A percentile compares a stretch with the other conserved stretches of the same genome.
phyloP scores from a whole-genome alignment of 2,113 vertebrate species.

The Pseudorasbora parva region DNA sequence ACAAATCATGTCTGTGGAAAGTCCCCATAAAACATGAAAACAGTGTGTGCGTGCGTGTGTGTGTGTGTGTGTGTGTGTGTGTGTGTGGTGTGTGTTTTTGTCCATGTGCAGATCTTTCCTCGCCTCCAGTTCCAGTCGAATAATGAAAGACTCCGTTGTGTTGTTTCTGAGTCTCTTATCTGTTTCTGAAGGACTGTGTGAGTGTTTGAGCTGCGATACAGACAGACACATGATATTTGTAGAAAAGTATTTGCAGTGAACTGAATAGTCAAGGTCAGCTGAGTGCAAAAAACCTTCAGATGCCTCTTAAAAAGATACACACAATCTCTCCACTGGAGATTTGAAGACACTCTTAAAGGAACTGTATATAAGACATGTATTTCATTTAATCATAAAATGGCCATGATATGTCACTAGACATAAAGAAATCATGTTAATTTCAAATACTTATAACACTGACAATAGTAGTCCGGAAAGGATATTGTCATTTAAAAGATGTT shows the following conservation, averaged over 20 bases:
- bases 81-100: not conserved
- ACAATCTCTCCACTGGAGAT: not conserved
- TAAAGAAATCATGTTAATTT: too few relatives aligned
- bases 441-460: too few relatives aligned
- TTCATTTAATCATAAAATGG: too few relatives aligned
- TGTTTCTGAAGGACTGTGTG: constrained; percentile 12
- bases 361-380: too few relatives aligned
- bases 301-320: not conserved
- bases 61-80: not conserved
- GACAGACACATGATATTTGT: not conserved
- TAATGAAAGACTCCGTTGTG: not conserved
- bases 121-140: not conserved
- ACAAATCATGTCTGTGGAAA: not conserved
- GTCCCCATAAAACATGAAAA: too few relatives aligned
- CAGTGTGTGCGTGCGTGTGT: too few relatives aligned
- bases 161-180: constrained; percentile 14
- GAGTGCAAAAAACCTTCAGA: not conserved
- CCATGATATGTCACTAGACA: too few relatives aligned
- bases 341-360: not conserved
- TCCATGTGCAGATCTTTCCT: constrained; percentile 8
- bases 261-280: constrained; percentile 19
- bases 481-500: too few relatives aligned
- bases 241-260: not conserved
- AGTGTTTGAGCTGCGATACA: not conserved
- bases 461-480: too few relatives aligned